phyloP scores from a whole-genome alignment of 2,113 vertebrate genomes.

The Prolemur simus region DNA sequence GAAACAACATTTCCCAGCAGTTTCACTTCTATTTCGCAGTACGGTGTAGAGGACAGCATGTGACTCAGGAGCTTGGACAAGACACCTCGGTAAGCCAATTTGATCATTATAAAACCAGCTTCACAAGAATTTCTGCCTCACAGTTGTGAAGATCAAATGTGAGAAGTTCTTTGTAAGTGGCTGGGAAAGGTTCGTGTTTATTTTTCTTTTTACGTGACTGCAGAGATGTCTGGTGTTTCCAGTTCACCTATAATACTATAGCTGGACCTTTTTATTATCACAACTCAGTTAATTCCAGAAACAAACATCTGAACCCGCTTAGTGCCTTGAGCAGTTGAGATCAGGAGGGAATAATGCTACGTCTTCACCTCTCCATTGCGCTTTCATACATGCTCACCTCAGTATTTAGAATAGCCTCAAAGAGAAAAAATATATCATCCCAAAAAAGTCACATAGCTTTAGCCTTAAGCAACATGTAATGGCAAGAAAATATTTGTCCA shows the following conservation, averaged over 20 bases:
- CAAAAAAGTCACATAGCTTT: background rate
- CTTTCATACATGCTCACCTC: background rate
- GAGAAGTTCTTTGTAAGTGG: background rate
- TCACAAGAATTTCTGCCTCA: background rate
- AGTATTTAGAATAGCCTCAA: background rate
- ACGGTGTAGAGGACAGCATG: background rate
- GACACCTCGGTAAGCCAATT: background rate
- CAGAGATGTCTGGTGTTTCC: constrained; percentile 7
- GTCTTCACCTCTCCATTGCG: background rate
- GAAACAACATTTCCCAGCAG: background rate
- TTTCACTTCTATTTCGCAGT: background rate
- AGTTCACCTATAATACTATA: constrained; percentile 11
- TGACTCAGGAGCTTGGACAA: background rate
- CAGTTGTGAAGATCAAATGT: background rate
- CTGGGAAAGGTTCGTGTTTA: background rate
- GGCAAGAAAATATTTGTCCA: background rate
- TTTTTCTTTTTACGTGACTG: constrained; percentile 50
- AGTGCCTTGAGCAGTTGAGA: background rate
- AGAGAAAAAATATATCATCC: background rate
- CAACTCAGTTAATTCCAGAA: constrained; percentile 47
- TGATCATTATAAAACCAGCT: background rate
- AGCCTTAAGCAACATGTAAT: background rate
- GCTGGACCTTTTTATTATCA: constrained; percentile 45
- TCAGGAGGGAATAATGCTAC: background rate
- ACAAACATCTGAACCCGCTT: constrained; percentile 32